Base-by-base conservation (phyloP, 2,888 invertebrate genomes). In the Apeira syringaria region DNA sequence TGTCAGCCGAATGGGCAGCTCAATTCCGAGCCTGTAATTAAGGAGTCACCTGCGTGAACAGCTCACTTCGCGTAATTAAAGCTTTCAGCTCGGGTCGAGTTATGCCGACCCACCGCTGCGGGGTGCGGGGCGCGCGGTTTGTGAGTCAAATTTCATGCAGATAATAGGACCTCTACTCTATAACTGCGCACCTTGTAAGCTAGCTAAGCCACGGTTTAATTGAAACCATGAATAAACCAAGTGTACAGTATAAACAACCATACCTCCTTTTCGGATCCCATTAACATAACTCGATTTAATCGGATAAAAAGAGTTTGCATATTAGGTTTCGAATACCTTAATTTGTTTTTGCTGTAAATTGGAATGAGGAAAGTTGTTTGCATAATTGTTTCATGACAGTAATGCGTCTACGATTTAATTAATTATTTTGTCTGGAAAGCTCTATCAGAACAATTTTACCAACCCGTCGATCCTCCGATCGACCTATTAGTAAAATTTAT, bases 1-100 rank as follows among this genome's bases (percentile, higher is more conserved):
- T 79, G 83, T 80, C 85, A 85, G 77, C 69, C 73, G 77, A 84
- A 82, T 80, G 83, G 86, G 80, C 81, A 81, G 86, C 80, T 87
- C 84, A 81, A 83, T 86, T 80, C 74, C 76, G 72, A 72, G 74
- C 74, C 75, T 72, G 75, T 86, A 85, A 88, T 88, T 85, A 86
- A 87, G 82, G 85, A 86, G 87, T 82, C 86, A 88, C 87, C 88
- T 88, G 88, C 80, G 82, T 83, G 85, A 82, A 87, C 86, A 83
- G 78, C 80, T 84, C 83, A 78, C 84, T 84, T 71, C 65, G 71
- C 76, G 77, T 86, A 88, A 88, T 88, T 87, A 83, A 83, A 81
- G 82, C 84, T 81, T 82, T 83, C 84, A 80, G 79, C 77, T 79
- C 70, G 76, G 80, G 78, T 74, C 83, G 80, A 83, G 80, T 80